Conservation (phyloP, 2,888 invertebrate species). For the Monoplex corrugatus region DNA sequence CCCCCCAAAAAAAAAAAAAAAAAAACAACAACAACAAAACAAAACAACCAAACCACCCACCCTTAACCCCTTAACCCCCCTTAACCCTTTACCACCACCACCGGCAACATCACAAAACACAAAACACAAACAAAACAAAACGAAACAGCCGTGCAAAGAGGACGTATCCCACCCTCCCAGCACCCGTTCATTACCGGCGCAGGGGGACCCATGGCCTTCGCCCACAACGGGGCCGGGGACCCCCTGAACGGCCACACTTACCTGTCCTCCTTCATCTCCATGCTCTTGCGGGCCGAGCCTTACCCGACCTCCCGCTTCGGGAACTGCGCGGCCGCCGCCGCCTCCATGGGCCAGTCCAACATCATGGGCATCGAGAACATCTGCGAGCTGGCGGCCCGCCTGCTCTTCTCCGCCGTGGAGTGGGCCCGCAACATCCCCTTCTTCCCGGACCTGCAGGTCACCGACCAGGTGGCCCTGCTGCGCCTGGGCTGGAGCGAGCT, state of each 20-base stretch:
- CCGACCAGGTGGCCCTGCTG: constrained; percentile 95
- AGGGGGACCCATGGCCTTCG: constrained; percentile 90
- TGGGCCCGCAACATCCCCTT: constrained; percentile 99
- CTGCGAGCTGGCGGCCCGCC: constrained; percentile 96
- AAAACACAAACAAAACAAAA: no score
- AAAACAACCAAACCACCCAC: background rate
- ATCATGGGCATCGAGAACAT: constrained; percentile 99
- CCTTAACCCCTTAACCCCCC: background rate
- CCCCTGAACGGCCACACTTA: constrained; percentile 85
- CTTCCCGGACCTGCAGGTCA: constrained; percentile 95
- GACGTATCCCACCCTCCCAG: constrained; percentile 95
- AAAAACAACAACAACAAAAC: no score
- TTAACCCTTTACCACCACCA: background rate
- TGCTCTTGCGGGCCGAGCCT: constrained; percentile 96
- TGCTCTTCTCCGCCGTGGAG: constrained; percentile 97
- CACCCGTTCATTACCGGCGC: constrained; percentile 90
- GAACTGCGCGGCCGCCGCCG: constrained; percentile 84
- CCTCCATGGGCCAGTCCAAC: constrained; percentile 87
- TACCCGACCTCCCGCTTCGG: constrained; percentile 96
- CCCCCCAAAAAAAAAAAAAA: no score
- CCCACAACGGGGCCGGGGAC: constrained; percentile 89
- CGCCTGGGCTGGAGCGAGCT: constrained; percentile 98
- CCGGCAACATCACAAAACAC: background rate
- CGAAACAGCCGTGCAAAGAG: constrained; percentile 95
- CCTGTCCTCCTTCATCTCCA: constrained; percentile 96